Base-by-base conservation (phyloP, 2,888 invertebrate species). In the Synanthedon formicaeformis region DNA sequence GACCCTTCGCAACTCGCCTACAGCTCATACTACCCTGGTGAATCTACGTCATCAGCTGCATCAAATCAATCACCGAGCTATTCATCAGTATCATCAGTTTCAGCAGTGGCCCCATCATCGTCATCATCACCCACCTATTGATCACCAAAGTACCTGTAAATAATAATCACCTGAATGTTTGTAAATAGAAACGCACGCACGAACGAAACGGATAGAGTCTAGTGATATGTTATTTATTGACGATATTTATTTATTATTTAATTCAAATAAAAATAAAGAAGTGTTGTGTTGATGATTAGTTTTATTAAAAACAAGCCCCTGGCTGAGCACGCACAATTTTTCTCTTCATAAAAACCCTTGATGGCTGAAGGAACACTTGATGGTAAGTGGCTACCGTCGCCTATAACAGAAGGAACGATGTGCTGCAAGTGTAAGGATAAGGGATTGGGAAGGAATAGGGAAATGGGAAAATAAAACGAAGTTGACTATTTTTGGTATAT, bases 11-110 rank as follows among this genome's bases (percentile, higher is more conserved):
- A 90, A 63, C 75, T 92, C 60, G 92, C 93, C 27, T 92, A 92
- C 73, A 93, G 90, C 65, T 91, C 92, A 1, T 92, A 92, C 78
- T 92, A 92, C 69, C 91, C 93, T 58, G 90, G 91, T 69, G 89
- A 90, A 57, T 88, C 91, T 0, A 82, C 79, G 56, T 85, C 89
- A 0, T 88, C 89, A 8, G 87, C 90, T 40, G 84, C 89, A 2
- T 88, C 91, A 1, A 89, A 90, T 56, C 88, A 88, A 50, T 88
- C 88, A 3, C 81, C 81, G 0, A 84, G 83, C 65, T 86, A 86
- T 71, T 84, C 87, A 41, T 81, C 76, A 64, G 85, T 86, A 2
- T 83, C 88, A 2, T 86, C 89, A 2, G 75, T 86, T 53, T 88
- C 78, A 0, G 62, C 66, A 1, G 61, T 53, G 2, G 54, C 84